Conservation (phyloP, 2,888 invertebrate genomes). For the Orthosia gracilis region DNA sequence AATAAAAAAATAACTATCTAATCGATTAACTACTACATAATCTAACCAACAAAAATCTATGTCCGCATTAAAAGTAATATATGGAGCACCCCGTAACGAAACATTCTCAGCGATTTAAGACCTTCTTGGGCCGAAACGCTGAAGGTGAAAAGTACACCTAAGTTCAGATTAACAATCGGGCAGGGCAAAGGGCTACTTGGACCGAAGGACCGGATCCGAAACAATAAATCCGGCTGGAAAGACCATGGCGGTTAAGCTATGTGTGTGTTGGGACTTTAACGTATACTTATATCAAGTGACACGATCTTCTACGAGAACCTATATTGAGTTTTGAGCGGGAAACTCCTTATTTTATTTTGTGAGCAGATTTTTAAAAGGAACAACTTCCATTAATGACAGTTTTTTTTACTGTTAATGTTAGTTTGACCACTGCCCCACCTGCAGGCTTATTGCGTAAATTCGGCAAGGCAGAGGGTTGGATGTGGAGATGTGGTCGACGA, state of each 20-base stretch:
- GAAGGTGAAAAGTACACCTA: conserved; percentile 87
- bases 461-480: too few species aligned
- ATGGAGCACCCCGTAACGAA: conserved; percentile 72
- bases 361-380: too few species aligned
- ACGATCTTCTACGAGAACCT: conserved; percentile 16
- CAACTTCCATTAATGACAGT: too few species aligned
- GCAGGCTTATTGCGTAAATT: too few species aligned
- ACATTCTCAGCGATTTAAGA: conserved; percentile 78
- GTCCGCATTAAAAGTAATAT: conserved; percentile 43
- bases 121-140: conserved; percentile 75
- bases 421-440: too few species aligned
- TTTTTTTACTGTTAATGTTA: too few species aligned
- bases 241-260: conserved; percentile 62
- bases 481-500: too few species aligned
- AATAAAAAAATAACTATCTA: background rate
- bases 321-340: too few species aligned
- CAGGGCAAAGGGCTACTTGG: conserved; percentile 76
- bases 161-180: conserved; percentile 88
- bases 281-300: conserved; percentile 53
- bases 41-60: conserved; percentile 35
- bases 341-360: too few species aligned
- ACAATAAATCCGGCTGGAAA: conserved; percentile 78
- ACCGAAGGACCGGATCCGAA: conserved; percentile 74
- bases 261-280: conserved; percentile 55
- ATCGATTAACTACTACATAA: background rate